Base-by-base conservation (phyloP, 2,888 invertebrate genomes). In the Drosophila stalkeri region DNA sequence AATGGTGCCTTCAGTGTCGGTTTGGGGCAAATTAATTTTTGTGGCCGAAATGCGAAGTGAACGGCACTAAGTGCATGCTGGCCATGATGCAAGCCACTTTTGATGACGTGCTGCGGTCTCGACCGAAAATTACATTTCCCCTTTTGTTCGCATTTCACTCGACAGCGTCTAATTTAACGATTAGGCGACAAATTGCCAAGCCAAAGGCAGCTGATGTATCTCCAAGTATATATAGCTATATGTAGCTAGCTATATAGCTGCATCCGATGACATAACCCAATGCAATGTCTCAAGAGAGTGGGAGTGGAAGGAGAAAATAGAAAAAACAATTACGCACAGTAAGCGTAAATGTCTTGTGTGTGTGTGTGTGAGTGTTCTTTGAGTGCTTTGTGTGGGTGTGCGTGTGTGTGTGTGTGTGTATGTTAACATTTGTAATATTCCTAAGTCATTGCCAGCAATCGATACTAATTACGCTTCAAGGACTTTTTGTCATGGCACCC, bases 261-360 rank as follows among this genome's bases (percentile, higher is more conserved):
- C 77, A 82, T 66, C 51, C 56, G 69, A 82, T 88, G 88, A 88
- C 86, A 82, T 85, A 83, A 86, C 61, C 65, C 23, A 74, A 51
- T 73, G 74, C 63, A 74, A 12, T 14, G 59, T 23, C 27, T 46
- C 14, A 41, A 23, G 35, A 37, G 37, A 37, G 37, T 14, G 14
- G 4, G 51, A 43, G 14, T 27, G 35, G 35, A 20, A 35, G 20
- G 8, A 16, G 11, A 14, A 23, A 31, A 43, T 54, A 49, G 37
- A n/a, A 64, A 61, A 61, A 54, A 60, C 66, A 80, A 67, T 70
- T 73, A 73, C 77, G 77, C 77, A 80, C 63, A 56, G 62, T 56
- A 49, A 63, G 67, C 64, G 49, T 51, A 39, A 60, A 52, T 65
- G 23, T 46, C 44, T 43, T 57, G 16, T 12, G 12, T 57, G 11